Conservation (phyloP, 2,888 invertebrate species). For the Apotomis betuletana region DNA sequence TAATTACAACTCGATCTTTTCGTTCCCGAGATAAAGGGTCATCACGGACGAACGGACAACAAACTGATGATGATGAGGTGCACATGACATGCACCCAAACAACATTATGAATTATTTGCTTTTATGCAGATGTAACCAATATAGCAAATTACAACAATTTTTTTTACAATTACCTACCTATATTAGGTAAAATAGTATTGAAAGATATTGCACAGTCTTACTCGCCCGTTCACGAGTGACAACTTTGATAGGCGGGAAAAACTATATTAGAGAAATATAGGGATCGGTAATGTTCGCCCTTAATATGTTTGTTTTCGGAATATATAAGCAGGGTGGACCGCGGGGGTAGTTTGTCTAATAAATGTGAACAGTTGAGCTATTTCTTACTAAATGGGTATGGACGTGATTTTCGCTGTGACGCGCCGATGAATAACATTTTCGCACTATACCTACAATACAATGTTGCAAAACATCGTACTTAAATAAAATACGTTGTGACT, state of each 20-base stretch:
- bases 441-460: not conserved
- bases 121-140: no score
- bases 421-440: not conserved
- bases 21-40: no score
- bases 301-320: conserved; percentile 33
- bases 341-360: conserved; percentile 11
- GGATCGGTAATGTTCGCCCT: conserved; percentile 32
- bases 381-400: not conserved
- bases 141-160: no score
- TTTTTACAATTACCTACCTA: no score
- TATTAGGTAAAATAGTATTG: no score
- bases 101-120: no score
- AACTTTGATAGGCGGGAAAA: conserved; percentile 33
- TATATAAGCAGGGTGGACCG: conserved; percentile 27
- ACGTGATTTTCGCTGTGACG: not conserved
- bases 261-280: conserved; percentile 32
- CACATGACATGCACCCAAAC: no score
- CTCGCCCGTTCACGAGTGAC: conserved; percentile 18
- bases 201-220: not conserved
- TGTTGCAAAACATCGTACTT: no score
- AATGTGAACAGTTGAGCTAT: conserved; percentile 9
- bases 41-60: no score
- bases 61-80: no score
- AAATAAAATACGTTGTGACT: no score
- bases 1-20: no score